Evolutionary conservation across 2,888 invertebrate genomes (phyloP), one percentile per base, ranked within the genome.

Genomic region (Dermolepida albohirtum): DNA sequence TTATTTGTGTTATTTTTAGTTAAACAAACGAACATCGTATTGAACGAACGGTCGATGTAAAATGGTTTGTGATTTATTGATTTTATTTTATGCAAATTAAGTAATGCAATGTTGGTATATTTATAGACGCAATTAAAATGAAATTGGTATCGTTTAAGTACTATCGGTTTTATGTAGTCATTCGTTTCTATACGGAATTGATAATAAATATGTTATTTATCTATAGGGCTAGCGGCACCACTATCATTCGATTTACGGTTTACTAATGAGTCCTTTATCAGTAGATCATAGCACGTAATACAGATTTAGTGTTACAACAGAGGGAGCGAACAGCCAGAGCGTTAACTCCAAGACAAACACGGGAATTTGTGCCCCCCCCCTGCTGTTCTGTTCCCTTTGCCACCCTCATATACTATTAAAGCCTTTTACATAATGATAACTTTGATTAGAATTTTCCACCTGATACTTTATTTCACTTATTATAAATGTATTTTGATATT

Each of bases 231-330:
- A 67, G 70, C 71, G 74, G 76, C 76, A 74, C 73, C 75, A 78
- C 78, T 78, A 78, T 78, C 79, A 78, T 77, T 78, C 82, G 82
- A 83, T 82, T 83, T 83, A 83, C 82, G 83, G 80, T 81, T 81
- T 83, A 82, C 83, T 84, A 84, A 84, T 84, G 84, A 84, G 83
- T 81, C 83, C 82, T 82, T 84, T 84, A 84, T 84, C 84, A 79
- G 79, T 76, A 78, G 79, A 82, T 83, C 82, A 78, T 76, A 78
- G 83, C 84, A 84, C 84, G 84, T 84, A 84, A 80, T 76, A 75
- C 81, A 84, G 84, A 84, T 84, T 84, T 84, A 83, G 80, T 80
- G 78, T 77, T 79, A 77, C 78, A 81, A 79, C 76, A 78, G 76
- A 76, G 72, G 72, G 73, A 67, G 71, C 66, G 70, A 62, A 59